phyloP scores from a whole-genome alignment of 2,113 vertebrate species.

The Collichthys lucidus region DNA sequence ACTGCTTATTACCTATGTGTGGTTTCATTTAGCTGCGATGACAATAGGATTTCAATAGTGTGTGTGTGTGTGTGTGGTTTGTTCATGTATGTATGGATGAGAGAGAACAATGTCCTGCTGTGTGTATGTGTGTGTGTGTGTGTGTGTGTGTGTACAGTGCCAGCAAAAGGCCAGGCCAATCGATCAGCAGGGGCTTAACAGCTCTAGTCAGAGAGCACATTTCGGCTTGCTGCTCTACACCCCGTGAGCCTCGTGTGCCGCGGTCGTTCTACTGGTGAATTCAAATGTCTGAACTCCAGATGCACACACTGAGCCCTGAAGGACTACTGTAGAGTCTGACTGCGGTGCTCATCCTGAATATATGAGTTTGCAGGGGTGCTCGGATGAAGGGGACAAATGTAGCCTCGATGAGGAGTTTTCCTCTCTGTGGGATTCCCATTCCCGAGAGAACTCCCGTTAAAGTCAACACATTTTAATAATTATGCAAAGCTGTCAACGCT shows the following conservation, averaged over 20 bases:
- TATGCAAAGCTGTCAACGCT: neutral
- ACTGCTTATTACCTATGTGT: neutral
- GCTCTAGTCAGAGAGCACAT: conserved; percentile 70
- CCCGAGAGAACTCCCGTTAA: neutral
- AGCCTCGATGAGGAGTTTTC: neutral
- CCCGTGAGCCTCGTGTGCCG: conserved; percentile 19
- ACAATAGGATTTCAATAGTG: neutral
- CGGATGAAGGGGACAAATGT: neutral
- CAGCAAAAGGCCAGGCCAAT: conserved; percentile 68
- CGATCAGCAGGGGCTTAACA: conserved; percentile 71
- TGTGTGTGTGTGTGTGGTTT: neutral
- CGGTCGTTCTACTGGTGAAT: conserved; percentile 28
- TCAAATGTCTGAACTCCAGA: conserved; percentile 39
- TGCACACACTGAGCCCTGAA: neutral
- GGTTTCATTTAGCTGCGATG: neutral
- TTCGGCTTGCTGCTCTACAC: conserved; percentile 39
- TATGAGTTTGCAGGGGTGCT: neutral
- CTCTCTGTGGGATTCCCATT: neutral
- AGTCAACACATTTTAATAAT: neutral
- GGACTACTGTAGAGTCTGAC: conserved; percentile 4
- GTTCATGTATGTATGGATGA: neutral
- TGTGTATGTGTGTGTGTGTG: too few relatives aligned
- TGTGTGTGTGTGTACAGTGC: conserved; percentile 40
- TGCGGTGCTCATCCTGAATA: conserved; percentile 1
- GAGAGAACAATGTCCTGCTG: conserved; percentile 19